phyloP scores from a whole-genome alignment of 2,888 invertebrate species.

The Horisme vitalbata region DNA sequence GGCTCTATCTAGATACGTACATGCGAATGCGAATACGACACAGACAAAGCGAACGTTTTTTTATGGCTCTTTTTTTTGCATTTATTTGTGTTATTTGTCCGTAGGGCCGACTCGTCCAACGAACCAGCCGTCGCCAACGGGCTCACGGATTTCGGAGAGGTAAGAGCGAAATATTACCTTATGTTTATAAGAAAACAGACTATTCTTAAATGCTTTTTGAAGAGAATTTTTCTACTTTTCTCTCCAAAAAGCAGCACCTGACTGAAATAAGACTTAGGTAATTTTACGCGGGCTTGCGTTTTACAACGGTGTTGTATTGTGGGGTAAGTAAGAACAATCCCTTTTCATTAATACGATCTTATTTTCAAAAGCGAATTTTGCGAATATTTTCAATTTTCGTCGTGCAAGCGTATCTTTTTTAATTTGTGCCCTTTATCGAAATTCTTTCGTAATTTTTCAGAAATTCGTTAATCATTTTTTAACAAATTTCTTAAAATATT shows the following conservation, averaged over 20 bases:
- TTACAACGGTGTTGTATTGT: not conserved
- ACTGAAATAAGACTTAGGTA: no score
- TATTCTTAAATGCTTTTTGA: no score
- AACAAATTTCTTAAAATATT: no score
- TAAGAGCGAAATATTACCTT: constrained; percentile 46
- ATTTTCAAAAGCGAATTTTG: constrained; percentile 18
- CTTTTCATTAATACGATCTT: not conserved
- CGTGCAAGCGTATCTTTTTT: no score
- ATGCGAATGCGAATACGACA: constrained; percentile 22
- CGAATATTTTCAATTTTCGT: no score
- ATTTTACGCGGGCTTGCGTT: not conserved
- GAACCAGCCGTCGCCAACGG: constrained; percentile 73
- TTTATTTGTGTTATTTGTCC: constrained; percentile 62
- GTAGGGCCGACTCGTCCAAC: constrained; percentile 81
- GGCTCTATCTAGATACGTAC: no score
- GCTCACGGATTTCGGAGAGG: constrained; percentile 79
- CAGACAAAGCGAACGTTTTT: constrained; percentile 43
- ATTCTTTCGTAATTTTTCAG: no score
- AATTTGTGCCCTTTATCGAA: no score
- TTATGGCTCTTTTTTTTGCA: constrained; percentile 49
- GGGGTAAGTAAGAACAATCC: no score
- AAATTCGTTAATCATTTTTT: no score
- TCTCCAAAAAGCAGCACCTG: no score
- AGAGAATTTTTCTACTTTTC: constrained; percentile 9
- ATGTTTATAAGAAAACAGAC: not conserved